Conservation (phyloP, 2,888 invertebrate genomes). For the Torymus texanus region DNA sequence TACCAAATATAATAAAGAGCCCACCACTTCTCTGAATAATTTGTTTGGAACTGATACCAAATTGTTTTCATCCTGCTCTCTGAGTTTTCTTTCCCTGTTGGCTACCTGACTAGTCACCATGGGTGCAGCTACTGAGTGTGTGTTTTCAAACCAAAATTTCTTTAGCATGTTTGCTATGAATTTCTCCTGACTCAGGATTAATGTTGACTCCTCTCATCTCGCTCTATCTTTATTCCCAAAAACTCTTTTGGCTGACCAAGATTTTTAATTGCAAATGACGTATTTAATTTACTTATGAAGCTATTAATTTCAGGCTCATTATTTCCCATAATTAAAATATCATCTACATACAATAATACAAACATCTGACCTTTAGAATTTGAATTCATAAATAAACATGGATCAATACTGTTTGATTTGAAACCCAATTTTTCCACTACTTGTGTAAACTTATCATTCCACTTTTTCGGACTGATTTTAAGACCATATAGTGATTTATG, state of each 20-base stretch:
- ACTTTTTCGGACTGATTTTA: too few relatives aligned
- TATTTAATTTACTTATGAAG: background rate
- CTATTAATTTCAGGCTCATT: background rate
- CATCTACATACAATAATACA: background rate
- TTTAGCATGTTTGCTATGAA: background rate
- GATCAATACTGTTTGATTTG: background rate
- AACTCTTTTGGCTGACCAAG: too few relatives aligned
- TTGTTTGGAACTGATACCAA: too few relatives aligned
- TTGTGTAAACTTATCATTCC: too few relatives aligned
- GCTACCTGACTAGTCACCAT: background rate
- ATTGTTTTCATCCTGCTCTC: background rate
- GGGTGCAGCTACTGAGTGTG: background rate
- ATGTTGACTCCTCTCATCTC: too few relatives aligned
- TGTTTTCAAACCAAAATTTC: background rate
- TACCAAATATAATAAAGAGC: constrained; percentile 52
- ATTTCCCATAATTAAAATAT: background rate
- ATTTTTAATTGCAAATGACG: background rate
- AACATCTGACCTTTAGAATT: background rate
- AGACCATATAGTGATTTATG: too few relatives aligned
- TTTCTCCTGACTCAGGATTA: background rate
- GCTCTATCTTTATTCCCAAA: too few relatives aligned
- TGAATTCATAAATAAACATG: background rate
- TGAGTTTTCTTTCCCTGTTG: background rate
- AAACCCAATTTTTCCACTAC: background rate
- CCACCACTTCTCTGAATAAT: too few relatives aligned